Conservation (phyloP, 2,113 vertebrate genomes). For the Onychostoma macrolepis region DNA sequence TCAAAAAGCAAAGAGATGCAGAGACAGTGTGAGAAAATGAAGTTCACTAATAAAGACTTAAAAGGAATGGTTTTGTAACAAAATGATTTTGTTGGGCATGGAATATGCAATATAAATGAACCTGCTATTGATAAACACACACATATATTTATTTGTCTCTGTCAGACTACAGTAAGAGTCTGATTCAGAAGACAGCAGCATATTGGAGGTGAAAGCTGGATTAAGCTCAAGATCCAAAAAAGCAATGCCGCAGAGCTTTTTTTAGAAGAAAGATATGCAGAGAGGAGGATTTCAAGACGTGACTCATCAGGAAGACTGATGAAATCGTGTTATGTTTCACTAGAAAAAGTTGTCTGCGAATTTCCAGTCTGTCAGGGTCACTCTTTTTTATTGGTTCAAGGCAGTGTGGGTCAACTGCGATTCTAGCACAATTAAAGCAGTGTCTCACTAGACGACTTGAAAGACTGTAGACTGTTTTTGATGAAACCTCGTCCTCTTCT, state of each 20-base stretch:
- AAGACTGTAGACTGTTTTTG: too few species aligned
- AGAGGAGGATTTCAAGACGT: slow-evolving; percentile 4
- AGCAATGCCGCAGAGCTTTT: slow-evolving; percentile 8
- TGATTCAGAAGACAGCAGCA: background rate
- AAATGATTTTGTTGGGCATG: background rate
- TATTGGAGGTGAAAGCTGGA: slow-evolving; percentile 11
- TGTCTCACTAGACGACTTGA: too few species aligned
- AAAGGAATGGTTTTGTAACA: background rate
- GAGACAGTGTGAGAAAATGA: background rate
- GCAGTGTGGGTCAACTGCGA: background rate
- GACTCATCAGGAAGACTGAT: background rate
- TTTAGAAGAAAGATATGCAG: slow-evolving; percentile 11
- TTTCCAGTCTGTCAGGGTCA: background rate
- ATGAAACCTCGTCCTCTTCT: too few species aligned
- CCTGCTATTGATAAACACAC: background rate
- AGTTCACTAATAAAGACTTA: background rate
- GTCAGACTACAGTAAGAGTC: background rate
- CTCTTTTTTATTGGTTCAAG: background rate
- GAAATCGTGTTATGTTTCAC: background rate
- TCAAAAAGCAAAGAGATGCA: background rate
- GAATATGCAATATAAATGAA: background rate
- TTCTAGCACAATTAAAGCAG: background rate
- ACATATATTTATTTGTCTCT: background rate
- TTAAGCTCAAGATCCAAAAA: slow-evolving; percentile 5
- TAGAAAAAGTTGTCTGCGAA: background rate